phyloP scores from a whole-genome alignment of 2,797 vertebrate genomes.

The Nannoperca obscura region DNA sequence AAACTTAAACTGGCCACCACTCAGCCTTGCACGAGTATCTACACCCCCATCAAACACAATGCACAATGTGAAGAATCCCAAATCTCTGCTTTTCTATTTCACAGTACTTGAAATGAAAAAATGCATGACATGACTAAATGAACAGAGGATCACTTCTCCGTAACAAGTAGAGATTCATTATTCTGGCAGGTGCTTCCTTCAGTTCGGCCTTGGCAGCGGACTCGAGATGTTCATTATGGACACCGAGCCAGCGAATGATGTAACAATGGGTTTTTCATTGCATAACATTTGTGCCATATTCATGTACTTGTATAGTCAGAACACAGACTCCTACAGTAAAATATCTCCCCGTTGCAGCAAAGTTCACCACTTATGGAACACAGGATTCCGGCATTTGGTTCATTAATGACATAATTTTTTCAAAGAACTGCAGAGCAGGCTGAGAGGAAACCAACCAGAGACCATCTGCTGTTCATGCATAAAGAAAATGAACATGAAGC shows the following conservation, averaged over 20 bases:
- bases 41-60: not conserved
- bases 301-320: constrained; percentile 10
- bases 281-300: constrained; percentile 24
- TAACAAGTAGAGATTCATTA: constrained; percentile 23
- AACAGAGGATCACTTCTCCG: constrained; percentile 1
- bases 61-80: not conserved
- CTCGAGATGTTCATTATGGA: not conserved
- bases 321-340: not conserved
- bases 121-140: constrained; percentile 4
- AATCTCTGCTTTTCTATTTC: constrained; percentile 14
- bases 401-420: constrained; percentile 36
- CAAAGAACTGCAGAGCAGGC: constrained; percentile 16
- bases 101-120: constrained; percentile 11
- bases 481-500: constrained; percentile 27
- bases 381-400: constrained; percentile 11
- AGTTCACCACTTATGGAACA: constrained; percentile 14
- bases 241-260: constrained; percentile 15
- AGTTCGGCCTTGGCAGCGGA: not conserved
- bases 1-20: not conserved
- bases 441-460: constrained; percentile 35
- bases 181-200: constrained; percentile 9
- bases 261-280: constrained; percentile 6
- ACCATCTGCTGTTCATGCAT: constrained; percentile 45
- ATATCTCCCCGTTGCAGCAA: not conserved
- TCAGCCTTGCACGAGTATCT: not conserved